Percentiles rank a stretch among this genome's conserved stretches.
Conservation (phyloP, 2,888 invertebrate species). For the Agonopterix alstromeriana region DNA sequence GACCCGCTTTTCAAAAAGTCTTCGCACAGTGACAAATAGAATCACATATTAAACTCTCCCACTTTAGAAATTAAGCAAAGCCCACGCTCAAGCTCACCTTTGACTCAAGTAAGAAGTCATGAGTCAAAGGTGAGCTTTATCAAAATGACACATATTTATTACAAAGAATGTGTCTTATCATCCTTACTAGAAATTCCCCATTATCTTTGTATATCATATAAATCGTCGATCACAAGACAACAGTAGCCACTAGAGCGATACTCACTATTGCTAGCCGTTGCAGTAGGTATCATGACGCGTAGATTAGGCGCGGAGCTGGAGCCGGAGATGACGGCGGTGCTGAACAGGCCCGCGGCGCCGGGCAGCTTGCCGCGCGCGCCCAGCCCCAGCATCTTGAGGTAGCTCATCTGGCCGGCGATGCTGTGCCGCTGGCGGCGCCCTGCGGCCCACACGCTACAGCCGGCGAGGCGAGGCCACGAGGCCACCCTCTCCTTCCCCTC, state of each 20-base stretch:
- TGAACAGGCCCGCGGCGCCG: conserved; percentile 87
- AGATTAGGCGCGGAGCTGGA: conserved; percentile 95
- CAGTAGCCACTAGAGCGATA: conserved; percentile 8
- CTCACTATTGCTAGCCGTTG: conserved; percentile 86
- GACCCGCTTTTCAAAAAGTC: too few relatives aligned
- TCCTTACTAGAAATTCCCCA: too few relatives aligned
- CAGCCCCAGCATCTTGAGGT: conserved; percentile 93
- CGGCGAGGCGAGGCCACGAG: conserved; percentile 14
- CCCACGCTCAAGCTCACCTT: too few relatives aligned
- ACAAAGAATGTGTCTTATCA: too few relatives aligned
- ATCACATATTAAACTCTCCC: too few relatives aligned
- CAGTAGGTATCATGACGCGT: conserved; percentile 89
- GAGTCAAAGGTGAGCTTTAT: too few relatives aligned
- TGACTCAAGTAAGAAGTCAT: too few relatives aligned
- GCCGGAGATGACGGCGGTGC: conserved; percentile 97
- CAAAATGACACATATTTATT: too few relatives aligned
- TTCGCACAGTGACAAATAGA: too few relatives aligned
- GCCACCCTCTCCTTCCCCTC: conserved; percentile 18
- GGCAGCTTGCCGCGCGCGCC: conserved; percentile 76
- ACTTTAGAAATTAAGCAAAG: too few relatives aligned
- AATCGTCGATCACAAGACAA: too few relatives aligned
- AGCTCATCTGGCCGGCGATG: conserved; percentile 96
- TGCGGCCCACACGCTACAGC: conserved; percentile 62
- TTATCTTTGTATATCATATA: too few relatives aligned
- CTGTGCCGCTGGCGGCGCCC: conserved; percentile 95